Conservation (phyloP, 2,113 vertebrate genomes). For the Tautogolabrus adspersus region DNA sequence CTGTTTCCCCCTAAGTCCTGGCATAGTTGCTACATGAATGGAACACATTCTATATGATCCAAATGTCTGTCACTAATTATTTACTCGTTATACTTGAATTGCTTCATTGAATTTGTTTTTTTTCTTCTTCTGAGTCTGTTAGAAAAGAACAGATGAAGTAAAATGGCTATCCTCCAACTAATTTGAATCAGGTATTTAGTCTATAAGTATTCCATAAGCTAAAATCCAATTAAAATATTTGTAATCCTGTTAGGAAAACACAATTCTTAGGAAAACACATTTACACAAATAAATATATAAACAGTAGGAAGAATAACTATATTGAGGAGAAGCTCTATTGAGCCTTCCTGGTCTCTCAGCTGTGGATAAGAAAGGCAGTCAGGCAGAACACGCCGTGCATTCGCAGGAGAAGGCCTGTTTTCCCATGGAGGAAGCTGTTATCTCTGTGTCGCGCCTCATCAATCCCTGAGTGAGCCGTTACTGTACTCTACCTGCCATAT, state of each 20-base stretch:
- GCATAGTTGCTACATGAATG: neutral
- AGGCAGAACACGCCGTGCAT: constrained; percentile 53
- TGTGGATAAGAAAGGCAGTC: constrained; percentile 48
- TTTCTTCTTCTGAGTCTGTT: too few relatives aligned
- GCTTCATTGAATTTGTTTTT: neutral
- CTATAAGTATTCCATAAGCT: neutral
- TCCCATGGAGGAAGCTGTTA: constrained; percentile 67
- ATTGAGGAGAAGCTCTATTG: neutral
- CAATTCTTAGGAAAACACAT: neutral
- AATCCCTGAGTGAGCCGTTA: constrained; percentile 74
- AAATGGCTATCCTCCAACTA: neutral
- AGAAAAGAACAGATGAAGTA: neutral
- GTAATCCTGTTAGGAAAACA: neutral
- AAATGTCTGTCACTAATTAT: too few relatives aligned
- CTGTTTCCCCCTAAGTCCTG: neutral
- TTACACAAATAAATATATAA: neutral
- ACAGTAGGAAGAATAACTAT: neutral
- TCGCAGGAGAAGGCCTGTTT: constrained; percentile 63
- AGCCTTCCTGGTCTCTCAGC: constrained; percentile 31
- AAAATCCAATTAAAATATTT: neutral
- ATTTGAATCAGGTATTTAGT: neutral
- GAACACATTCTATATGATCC: neutral
- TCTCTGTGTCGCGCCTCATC: constrained; percentile 70
- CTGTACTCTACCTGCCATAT: constrained; percentile 83
- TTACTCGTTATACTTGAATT: neutral